Base-by-base conservation (phyloP, 2,797 vertebrate genomes). In the Alca torda region DNA sequence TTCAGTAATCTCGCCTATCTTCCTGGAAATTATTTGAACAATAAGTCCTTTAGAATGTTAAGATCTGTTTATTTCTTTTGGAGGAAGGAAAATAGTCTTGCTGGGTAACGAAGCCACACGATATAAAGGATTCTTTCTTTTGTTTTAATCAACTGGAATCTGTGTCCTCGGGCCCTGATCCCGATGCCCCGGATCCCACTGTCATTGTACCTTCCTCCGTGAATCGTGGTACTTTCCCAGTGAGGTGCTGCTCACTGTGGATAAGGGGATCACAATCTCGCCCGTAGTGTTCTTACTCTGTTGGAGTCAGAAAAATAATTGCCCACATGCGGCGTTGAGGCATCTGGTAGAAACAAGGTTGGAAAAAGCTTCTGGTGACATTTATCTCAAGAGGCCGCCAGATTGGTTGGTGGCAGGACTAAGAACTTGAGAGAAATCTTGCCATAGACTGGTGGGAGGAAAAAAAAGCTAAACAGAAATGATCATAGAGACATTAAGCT, bases 1-100 rank as follows among this genome's bases (percentile, higher is more conserved):
- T 91, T 88, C 85, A 80, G 56, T 72, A 93, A 74, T 92, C 82
- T 88, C 2, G 11, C 80, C 89, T 81, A 48, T 96, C 90, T 97
- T 92, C 74, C 70, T 96, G 85, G 70, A 93, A 97, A 87, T 93
- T 79, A 88, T 82, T 90, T 94, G 89, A 93, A 94, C 95, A 95
- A 92, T 91, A 91, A 96, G 90, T 93, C 91, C 80, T 87, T 94
- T 87, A 12, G 70, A 90, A 91, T 90, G 80, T 96, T 87, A 81
- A 68, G 89, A 91, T 94, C 93, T 95, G 83, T 97, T 96, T 97
- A 67, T 97, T 97, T 97, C 89, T 96, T 41, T 93, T 94, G 84
- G 89, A 86, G 87, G 74, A 93, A 91, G 45, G 82, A 93, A 90
- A 91, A 88, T 77, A 90, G 73, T 90, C 96, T 84, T 81, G 53